Evolutionary conservation across 2,888 invertebrate species (phyloP).

Genomic region (Eurytoma californica): DNA sequence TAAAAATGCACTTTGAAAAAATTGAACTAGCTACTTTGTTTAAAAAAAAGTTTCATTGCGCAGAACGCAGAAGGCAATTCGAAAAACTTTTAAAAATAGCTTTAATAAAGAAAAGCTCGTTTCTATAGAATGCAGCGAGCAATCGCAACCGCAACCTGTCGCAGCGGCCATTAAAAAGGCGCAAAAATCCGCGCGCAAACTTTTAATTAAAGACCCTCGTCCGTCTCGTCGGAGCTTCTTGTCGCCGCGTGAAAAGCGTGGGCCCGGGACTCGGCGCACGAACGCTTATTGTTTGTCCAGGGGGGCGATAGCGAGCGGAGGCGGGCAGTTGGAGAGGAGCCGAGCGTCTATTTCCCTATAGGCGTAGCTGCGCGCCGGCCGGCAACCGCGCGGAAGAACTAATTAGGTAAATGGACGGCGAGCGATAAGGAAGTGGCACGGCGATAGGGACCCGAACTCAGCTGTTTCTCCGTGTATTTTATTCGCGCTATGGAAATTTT

Average conservation of each 20-base stretch:
- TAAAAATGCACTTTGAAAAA: too few species aligned
- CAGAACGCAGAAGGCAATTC: too few species aligned
- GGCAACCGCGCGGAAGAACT: constrained; percentile 38
- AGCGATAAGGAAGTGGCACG: constrained; percentile 47
- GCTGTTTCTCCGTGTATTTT: background rate
- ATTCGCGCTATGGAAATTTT: background rate
- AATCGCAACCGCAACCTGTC: constrained; percentile 1
- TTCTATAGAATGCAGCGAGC: too few species aligned
- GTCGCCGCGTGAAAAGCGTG: too few species aligned
- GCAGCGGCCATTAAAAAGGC: constrained; percentile 60
- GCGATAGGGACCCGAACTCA: constrained; percentile 24
- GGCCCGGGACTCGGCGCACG: too few species aligned
- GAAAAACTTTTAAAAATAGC: too few species aligned
- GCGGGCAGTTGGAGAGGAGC: too few species aligned
- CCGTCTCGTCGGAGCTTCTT: constrained; percentile 59
- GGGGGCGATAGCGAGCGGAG: background rate
- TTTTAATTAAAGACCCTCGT: constrained; percentile 55
- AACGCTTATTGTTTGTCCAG: too few species aligned
- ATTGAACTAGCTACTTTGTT: too few species aligned
- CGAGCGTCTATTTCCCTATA: constrained; percentile 26
- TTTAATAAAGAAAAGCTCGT: too few species aligned
- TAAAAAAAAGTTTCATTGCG: too few species aligned
- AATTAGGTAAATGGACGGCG: constrained; percentile 46
- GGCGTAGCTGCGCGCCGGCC: background rate
- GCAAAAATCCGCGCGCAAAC: constrained; percentile 48